A percentile compares a stretch with the other conserved stretches of the same genome.
phyloP scores from a whole-genome alignment of 37 sponge, comb jelly and placozoan genomes.

The Halisarca cf. caerulea region DNA sequence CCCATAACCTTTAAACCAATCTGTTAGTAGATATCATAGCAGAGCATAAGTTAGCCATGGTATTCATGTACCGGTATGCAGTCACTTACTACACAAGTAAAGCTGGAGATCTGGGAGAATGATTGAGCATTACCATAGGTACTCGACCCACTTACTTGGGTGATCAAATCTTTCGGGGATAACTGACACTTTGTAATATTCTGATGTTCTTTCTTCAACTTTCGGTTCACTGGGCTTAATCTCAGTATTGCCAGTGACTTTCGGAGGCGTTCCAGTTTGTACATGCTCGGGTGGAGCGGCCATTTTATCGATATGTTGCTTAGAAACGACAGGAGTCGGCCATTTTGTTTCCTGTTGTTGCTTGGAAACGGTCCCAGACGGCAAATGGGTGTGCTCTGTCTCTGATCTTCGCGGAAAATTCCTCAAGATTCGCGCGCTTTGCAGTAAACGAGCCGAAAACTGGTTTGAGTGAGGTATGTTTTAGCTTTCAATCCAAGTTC shows the following conservation, averaged over 20 bases:
- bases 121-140: neutral
- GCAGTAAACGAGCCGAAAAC: too few species aligned
- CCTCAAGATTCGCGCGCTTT: too few species aligned
- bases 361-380: neutral
- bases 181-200: constrained; percentile 55
- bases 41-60: too few species aligned
- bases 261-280: neutral
- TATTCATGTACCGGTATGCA: too few species aligned
- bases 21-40: too few species aligned
- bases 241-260: neutral
- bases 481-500: too few species aligned
- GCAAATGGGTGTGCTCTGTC: neutral
- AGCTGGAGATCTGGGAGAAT: too few species aligned
- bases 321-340: neutral
- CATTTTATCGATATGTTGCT: constrained; percentile 5
- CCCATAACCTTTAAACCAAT: constrained; percentile 76
- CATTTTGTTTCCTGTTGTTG: constrained; percentile 4
- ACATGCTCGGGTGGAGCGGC: neutral
- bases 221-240: constrained; percentile 21
- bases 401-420: neutral
- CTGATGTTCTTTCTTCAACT: constrained; percentile 67
- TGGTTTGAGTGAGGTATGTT: too few species aligned
- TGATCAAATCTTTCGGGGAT: constrained; percentile 81
- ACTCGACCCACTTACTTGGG: constrained; percentile 53
- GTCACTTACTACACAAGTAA: too few species aligned